A percentile compares a stretch with the other conserved stretches of the same genome.
Conservation (phyloP, 1,140 invertebrate species). For the Drosophila ogumai region DNA sequence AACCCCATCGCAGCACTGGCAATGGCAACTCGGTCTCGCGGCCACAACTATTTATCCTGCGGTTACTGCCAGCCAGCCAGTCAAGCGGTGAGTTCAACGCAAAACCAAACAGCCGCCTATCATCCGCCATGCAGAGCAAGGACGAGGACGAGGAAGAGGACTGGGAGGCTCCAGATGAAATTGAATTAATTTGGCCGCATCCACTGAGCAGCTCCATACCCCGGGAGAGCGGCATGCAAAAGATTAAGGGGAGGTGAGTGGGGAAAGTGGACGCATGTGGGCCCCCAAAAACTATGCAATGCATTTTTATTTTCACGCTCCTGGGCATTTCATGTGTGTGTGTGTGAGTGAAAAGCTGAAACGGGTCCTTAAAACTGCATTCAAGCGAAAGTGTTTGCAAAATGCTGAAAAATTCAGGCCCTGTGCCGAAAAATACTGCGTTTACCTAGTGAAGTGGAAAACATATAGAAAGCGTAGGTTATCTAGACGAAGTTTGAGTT, state of each 20-base stretch:
- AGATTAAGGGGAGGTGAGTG: slow-evolving; percentile 26
- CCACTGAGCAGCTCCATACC: slow-evolving; percentile 14
- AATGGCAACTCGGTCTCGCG: slow-evolving; percentile 11
- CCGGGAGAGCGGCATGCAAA: slow-evolving; percentile 34
- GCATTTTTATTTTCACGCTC: slow-evolving; percentile 41
- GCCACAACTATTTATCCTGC: slow-evolving; percentile 25
- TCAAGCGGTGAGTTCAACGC: slow-evolving; percentile 29
- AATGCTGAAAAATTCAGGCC: slow-evolving; percentile 23
- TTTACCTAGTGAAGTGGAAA: slow-evolving; percentile 40
- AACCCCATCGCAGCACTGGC: slow-evolving; percentile 4
- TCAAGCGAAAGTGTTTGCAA: slow-evolving; percentile 44
- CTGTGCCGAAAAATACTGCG: not conserved
- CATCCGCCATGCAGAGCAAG: slow-evolving; percentile 33
- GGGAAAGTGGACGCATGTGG: slow-evolving; percentile 7
- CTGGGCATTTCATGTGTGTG: slow-evolving; percentile 14
- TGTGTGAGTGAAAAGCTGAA: not conserved
- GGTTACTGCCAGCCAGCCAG: slow-evolving; percentile 26
- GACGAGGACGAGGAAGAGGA: slow-evolving; percentile 32
- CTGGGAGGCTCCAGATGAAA: slow-evolving; percentile 33
- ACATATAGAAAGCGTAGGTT: slow-evolving; percentile 1
- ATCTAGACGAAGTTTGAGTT: not conserved
- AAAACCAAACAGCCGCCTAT: slow-evolving; percentile 35
- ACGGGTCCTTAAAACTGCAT: slow-evolving; percentile 23
- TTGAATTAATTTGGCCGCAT: slow-evolving; percentile 70
- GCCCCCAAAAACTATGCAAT: slow-evolving; percentile 39